Evolutionary conservation across 2,888 invertebrate genomes (phyloP), one percentile per base, ranked within the genome.

Genomic region (Trissolcus brochymenae): DNA sequence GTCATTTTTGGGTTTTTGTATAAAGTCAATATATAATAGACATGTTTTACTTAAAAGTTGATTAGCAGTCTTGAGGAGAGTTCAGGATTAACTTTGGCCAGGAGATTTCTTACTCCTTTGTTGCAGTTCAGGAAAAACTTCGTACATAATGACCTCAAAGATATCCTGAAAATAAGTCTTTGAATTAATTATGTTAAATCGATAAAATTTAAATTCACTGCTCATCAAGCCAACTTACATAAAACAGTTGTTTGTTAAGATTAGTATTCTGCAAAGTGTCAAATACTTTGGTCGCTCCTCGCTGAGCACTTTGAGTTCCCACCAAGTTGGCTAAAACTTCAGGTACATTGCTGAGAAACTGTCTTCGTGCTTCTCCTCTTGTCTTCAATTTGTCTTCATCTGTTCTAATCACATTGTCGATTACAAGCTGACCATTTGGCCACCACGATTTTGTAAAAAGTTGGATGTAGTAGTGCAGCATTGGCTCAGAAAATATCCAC

Each of bases 201-300:
- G 16, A 46, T 46, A 46, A 1, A 6, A 1, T 46, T 14, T 3
- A 46, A 46, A 46, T 16, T 14, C 46, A 40, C 9, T 16, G 35
- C 6, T 21, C 35, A 41, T 14, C 4, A 46, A 46, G 4, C 14
- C 16, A 16, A 92, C 95, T 94, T 88, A 96, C 97, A 90, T 97
- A 97, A 90, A 96, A 94, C 51, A 97, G 90, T 86, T 97, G 96
- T 86, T 97, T 97, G 89, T 97, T 97, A 86, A 96, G 93, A 84
- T 93, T 92, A 78, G 93, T 93, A 89, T 96, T 93, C 89, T 97
- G 97, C 80, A 97, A 90, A 59, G 95, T 94, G 87, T 95, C 94
- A 89, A 97, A 97, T 71, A 97, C 93, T 89, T 96, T 96, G 80
- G 93, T 93, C 0, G 95, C 94, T 54, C 97, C 97, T 80, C 94